Percentiles rank a stretch among this genome's conserved stretches.
phyloP scores from a whole-genome alignment of 37 sponge, comb jelly and placozoan species.

The Axinella damicornis region DNA sequence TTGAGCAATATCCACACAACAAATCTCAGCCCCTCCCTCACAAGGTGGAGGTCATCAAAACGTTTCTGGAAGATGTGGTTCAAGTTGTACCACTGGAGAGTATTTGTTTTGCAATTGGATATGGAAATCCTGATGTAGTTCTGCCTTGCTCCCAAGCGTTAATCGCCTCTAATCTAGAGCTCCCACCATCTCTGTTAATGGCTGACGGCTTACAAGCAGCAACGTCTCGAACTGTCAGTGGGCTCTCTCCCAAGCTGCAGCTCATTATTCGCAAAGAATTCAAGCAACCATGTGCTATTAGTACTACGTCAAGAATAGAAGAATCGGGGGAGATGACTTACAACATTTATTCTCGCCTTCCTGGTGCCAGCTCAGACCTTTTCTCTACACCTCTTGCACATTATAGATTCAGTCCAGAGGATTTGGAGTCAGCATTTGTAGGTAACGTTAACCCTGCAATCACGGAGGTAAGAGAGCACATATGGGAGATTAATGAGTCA shows the following conservation, averaged over 20 bases:
- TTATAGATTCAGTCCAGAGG: too few relatives aligned
- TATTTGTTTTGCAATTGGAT: conserved; percentile 37
- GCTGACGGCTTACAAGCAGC: background rate
- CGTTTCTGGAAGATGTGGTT: conserved; percentile 51
- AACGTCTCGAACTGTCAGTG: background rate
- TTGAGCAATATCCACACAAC: conserved; percentile 24
- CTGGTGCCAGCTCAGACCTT: too few relatives aligned
- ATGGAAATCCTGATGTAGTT: conserved; percentile 13
- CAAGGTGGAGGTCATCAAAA: conserved; percentile 3
- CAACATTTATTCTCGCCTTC: too few relatives aligned
- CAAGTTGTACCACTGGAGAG: conserved; percentile 61
- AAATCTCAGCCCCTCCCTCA: background rate
- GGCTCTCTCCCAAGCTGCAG: background rate
- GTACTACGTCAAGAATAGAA: too few relatives aligned
- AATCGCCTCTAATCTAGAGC: background rate
- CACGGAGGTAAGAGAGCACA: too few relatives aligned
- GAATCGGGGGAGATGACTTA: too few relatives aligned
- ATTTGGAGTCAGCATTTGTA: too few relatives aligned
- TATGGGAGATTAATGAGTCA: too few relatives aligned
- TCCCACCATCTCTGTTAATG: background rate
- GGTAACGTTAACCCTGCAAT: too few relatives aligned
- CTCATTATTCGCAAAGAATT: background rate
- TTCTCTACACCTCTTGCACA: too few relatives aligned
- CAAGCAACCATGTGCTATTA: background rate
- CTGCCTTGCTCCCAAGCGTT: conserved; percentile 37